These are phyloP conservation scores for Brenthis hecate DNA, from an alignment of 2,888 invertebrate species.

Conservation along the genomic window DNA sequence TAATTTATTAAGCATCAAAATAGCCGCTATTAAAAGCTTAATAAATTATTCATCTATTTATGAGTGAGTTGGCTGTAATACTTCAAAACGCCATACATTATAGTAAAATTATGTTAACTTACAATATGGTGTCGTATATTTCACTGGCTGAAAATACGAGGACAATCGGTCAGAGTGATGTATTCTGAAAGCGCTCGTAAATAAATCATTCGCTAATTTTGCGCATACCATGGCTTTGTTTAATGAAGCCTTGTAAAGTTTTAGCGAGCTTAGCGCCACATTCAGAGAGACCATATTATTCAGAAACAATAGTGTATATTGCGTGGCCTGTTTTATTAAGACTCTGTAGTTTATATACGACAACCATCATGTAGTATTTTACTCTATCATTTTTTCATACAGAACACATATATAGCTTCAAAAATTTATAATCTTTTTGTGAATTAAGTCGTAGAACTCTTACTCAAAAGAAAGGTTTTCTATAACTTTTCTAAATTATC, in stretches of 20 bases:
- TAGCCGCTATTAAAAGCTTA: too few relatives aligned
- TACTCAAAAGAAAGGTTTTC: too few relatives aligned
- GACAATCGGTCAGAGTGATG: conserved; percentile 32
- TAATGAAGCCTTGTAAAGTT: conserved; percentile 25
- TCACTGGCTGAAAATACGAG: conserved; percentile 26
- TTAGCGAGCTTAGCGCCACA: conserved; percentile 12
- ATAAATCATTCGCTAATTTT: conserved; percentile 46
- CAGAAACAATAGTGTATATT: background rate
- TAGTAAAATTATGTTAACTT: conserved; percentile 24
- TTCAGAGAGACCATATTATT: background rate
- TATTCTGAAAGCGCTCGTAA: conserved; percentile 41
- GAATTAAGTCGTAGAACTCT: too few relatives aligned
- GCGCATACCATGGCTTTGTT: conserved; percentile 35
- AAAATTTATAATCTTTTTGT: too few relatives aligned
- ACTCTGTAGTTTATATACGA: background rate
- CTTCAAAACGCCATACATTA: background rate
- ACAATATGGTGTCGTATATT: conserved; percentile 5
- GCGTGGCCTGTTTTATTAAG: background rate
- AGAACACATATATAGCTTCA: too few relatives aligned
- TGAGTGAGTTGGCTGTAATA: background rate
- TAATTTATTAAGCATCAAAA: too few relatives aligned
- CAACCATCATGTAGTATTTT: background rate
- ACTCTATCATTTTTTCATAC: background rate
- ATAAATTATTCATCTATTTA: too few relatives aligned
- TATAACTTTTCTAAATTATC: too few relatives aligned